These are phyloP conservation scores for Leucania comma DNA, from an alignment of 2,888 invertebrate genomes.

Conservation along the genomic window DNA sequence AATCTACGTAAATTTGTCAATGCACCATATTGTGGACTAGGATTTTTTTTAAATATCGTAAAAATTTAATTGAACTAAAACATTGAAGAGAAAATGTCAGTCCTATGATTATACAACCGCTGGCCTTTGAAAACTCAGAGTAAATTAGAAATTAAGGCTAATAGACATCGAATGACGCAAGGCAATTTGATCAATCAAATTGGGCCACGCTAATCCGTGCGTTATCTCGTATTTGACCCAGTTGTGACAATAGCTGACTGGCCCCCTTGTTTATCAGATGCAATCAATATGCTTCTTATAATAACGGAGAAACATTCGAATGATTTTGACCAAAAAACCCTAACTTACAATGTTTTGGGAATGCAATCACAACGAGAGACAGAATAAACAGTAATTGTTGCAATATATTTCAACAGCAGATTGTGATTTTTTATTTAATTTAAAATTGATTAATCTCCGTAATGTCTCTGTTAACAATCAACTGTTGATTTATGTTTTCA, in stretches of 20 bases:
- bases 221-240: constrained; percentile 75
- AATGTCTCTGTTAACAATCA: constrained; percentile 47
- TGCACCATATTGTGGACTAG: too few species aligned
- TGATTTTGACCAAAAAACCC: background rate
- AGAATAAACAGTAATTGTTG: too few species aligned
- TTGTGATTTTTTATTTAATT: too few species aligned
- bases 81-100: background rate
- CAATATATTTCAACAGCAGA: background rate
- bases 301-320: background rate
- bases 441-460: constrained; percentile 26
- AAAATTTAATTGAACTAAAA: background rate
- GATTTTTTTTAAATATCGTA: background rate
- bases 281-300: constrained; percentile 29
- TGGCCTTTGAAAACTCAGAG: constrained; percentile 30
- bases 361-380: too few species aligned
- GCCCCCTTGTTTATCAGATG: constrained; percentile 34
- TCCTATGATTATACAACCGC: constrained; percentile 14
- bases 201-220: constrained; percentile 71
- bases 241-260: constrained; percentile 71
- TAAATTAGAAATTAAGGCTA: constrained; percentile 51
- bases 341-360: background rate
- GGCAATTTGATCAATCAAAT: constrained; percentile 74
- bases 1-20: too few species aligned
- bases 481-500: constrained; percentile 66
- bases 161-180: constrained; percentile 58